Evolutionary conservation across 2,888 invertebrate genomes (phyloP).

Genomic region (Perizoma flavofasciatum): DNA sequence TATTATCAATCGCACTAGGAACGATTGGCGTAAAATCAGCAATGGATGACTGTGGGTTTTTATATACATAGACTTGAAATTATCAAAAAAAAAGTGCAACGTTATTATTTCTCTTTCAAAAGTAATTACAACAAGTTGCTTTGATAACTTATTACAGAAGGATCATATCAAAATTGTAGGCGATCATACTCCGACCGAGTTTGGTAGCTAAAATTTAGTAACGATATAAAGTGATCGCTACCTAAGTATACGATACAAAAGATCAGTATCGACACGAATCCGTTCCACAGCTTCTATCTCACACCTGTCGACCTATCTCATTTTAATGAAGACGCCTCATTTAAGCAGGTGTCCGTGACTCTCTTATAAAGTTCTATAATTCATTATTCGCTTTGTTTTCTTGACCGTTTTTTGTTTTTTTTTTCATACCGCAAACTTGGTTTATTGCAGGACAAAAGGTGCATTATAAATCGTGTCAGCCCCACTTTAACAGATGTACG

Average conservation of each 20-base stretch:
- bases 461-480: conserved; percentile 76
- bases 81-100: no score
- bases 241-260: conserved; percentile 35
- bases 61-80: no score
- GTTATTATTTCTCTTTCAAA: no score
- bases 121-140: no score
- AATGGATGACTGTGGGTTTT: no score
- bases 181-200: no score
- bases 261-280: conserved; percentile 48
- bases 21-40: no score
- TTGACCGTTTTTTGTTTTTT: conserved; percentile 56
- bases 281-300: conserved; percentile 57
- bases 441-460: conserved; percentile 72
- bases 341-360: conserved; percentile 71
- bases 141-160: no score
- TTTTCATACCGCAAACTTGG: conserved; percentile 64
- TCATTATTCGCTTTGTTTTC: conserved; percentile 82
- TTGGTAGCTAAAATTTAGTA: no score
- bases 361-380: conserved; percentile 77
- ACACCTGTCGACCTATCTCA: conserved; percentile 74
- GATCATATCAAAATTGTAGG: no score
- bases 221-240: background rate
- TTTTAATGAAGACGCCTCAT: conserved; percentile 80
- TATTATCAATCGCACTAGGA: no score
- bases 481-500: conserved; percentile 76